phyloP scores from a whole-genome alignment of 2,113 vertebrate genomes.

The Menura novaehollandiae region DNA sequence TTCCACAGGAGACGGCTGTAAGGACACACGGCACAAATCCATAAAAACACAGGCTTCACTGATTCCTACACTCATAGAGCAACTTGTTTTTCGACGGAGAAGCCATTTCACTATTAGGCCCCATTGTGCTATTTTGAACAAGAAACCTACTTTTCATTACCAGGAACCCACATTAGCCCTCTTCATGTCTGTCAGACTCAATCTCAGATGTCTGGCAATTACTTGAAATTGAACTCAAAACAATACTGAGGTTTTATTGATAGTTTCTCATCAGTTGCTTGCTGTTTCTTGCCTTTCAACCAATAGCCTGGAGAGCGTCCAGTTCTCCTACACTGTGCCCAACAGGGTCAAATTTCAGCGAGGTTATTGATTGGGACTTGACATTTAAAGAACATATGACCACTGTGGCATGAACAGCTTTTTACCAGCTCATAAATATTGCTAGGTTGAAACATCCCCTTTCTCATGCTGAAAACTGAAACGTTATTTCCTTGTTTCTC shows the following conservation, averaged over 20 bases:
- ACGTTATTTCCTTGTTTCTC: background rate
- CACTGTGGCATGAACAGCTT: conserved; percentile 11
- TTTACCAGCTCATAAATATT: conserved; percentile 50
- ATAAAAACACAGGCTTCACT: background rate
- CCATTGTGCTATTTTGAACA: conserved; percentile 20
- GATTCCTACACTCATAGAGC: background rate
- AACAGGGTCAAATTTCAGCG: background rate
- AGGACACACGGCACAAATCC: background rate
- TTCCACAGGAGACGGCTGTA: background rate
- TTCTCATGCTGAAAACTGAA: background rate
- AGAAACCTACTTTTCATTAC: conserved; percentile 27
- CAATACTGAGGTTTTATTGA: conserved; percentile 35
- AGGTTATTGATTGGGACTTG: conserved; percentile 29
- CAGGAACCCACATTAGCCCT: background rate
- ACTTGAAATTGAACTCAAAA: conserved; percentile 50
- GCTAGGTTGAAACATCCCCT: background rate
- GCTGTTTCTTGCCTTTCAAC: conserved; percentile 26
- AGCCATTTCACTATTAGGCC: conserved; percentile 6
- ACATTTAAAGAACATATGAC: conserved; percentile 23
- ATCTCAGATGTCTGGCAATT: conserved; percentile 32
- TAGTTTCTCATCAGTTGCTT: conserved; percentile 9
- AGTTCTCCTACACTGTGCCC: background rate
- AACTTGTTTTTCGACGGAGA: background rate
- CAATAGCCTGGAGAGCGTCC: background rate
- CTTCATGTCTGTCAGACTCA: conserved; percentile 25